phyloP scores from a whole-genome alignment of 2,888 invertebrate species.

The Cosmia pyralina region DNA sequence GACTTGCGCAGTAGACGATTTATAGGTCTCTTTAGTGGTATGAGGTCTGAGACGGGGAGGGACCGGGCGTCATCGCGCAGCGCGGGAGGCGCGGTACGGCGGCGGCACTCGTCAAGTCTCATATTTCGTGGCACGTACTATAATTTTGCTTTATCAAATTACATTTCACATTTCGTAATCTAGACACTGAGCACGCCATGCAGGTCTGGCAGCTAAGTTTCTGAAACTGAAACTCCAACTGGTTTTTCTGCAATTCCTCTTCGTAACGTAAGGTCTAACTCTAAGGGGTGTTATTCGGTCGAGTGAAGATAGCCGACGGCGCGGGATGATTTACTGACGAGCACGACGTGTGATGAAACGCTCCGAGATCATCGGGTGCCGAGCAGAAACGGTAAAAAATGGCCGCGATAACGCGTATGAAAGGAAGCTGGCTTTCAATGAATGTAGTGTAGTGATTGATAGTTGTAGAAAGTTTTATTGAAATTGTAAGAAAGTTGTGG shows the following conservation, averaged over 20 bases:
- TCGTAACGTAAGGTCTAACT: constrained; percentile 11
- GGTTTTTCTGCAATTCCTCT: constrained; percentile 37
- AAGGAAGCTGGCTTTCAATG: constrained; percentile 48
- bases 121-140: too few relatives aligned
- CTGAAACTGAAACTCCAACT: not conserved
- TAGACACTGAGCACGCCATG: not conserved
- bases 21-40: too few relatives aligned
- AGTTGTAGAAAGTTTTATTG: constrained; percentile 19
- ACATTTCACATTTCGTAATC: not conserved
- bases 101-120: too few relatives aligned
- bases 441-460: constrained; percentile 58
- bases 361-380: constrained; percentile 55
- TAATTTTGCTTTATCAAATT: not conserved
- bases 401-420: constrained; percentile 59
- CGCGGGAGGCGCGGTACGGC: too few relatives aligned
- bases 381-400: constrained; percentile 57
- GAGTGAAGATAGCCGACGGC: constrained; percentile 65
- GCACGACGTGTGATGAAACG: constrained; percentile 66
- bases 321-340: constrained; percentile 66
- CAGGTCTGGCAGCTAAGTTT: not conserved
- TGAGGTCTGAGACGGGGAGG: too few relatives aligned
- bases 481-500: constrained; percentile 37
- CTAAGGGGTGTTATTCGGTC: constrained; percentile 63
- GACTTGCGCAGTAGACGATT: too few relatives aligned
- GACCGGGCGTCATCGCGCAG: too few relatives aligned